Base-by-base conservation (phyloP, 2,888 invertebrate species). In the Phania funesta region DNA sequence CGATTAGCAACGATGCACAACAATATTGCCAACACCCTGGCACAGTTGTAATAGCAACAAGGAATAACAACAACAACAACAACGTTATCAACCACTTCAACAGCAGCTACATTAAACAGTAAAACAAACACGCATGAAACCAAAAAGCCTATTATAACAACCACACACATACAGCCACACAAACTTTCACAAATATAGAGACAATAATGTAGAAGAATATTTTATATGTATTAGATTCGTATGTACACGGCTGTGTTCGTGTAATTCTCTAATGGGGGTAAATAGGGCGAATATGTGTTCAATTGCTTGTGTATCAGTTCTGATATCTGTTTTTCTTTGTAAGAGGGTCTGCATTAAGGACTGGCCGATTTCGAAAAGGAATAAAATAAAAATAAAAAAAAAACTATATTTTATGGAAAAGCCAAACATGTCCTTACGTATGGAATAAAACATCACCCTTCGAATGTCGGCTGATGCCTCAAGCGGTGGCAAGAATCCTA, bases 1-100 rank as follows among this genome's bases (percentile, higher is more conserved):
- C 84, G 84, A 84, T 84, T 84, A 84, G 81, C 83, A 84, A 79
- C 80, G 64, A 74, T 78, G 82, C 82, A 82, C 70, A 78, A 82
- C 78, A 82, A 74, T 82, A 82, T 74, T 82, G 82, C 35, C 68
- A 82, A 82, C 82, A 74, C 29, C 48, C n/a, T n/a, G n/a, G n/a
- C 24, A 29, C 7, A 54, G 24, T 20, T 24, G 44, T 24, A 29
- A 9, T 35, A 32, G 65, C 71, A 60, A 60, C 64, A 65, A 48
- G 56, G 48, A 32, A 7, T 20, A 48, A 18, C 11, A 76, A 18
- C 50, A 58, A 35, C 46, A 73, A 64, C 22, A 60, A 11, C 65
- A n/a, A 29, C 16, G 48, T 20, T 35, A 35, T 18, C 76, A 44
- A 46, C 35, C 46, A 48, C 24, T 41, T 13, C 70, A 68, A 26